phyloP scores from a whole-genome alignment of 2,888 invertebrate species.

The Tortrix viridana region DNA sequence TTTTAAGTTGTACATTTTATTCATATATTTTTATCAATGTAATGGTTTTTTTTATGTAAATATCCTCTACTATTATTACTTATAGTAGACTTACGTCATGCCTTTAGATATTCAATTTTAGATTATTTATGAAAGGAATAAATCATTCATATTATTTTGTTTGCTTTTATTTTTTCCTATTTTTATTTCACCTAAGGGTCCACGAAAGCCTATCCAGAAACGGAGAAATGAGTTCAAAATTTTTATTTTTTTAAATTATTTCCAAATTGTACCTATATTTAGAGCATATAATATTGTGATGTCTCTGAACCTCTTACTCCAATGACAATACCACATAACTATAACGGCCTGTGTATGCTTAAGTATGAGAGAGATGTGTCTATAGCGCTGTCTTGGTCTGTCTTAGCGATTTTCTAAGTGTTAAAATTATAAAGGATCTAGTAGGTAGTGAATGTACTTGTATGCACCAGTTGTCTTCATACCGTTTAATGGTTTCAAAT shows the following conservation, averaged over 20 bases:
- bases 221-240: conserved; percentile 48
- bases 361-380: conserved; percentile 29
- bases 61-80: conserved; percentile 61
- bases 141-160: conserved; percentile 70
- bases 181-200: conserved; percentile 58
- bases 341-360: conserved; percentile 44
- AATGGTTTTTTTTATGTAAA: conserved; percentile 72
- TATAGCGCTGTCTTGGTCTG: conserved; percentile 37
- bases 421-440: conserved; percentile 24
- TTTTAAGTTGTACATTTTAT: conserved; percentile 80
- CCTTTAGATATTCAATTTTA: conserved; percentile 75
- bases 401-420: conserved; percentile 34
- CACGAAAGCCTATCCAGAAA: conserved; percentile 54
- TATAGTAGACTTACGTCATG: conserved; percentile 69
- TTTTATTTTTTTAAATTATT: conserved; percentile 36
- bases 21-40: conserved; percentile 61
- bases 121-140: conserved; percentile 80
- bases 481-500: conserved; percentile 19
- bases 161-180: conserved; percentile 55
- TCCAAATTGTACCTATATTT: conserved; percentile 44
- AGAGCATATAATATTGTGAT: conserved; percentile 33
- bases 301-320: conserved; percentile 61
- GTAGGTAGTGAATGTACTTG: conserved; percentile 23
- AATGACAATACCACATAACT: conserved; percentile 67
- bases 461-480: conserved; percentile 24